Percentiles rank a stretch among this genome's conserved stretches.
These are phyloP conservation scores for Trichogramma pretiosum DNA, from an alignment of 1,140 invertebrate genomes.

Conservation along the genomic window DNA sequence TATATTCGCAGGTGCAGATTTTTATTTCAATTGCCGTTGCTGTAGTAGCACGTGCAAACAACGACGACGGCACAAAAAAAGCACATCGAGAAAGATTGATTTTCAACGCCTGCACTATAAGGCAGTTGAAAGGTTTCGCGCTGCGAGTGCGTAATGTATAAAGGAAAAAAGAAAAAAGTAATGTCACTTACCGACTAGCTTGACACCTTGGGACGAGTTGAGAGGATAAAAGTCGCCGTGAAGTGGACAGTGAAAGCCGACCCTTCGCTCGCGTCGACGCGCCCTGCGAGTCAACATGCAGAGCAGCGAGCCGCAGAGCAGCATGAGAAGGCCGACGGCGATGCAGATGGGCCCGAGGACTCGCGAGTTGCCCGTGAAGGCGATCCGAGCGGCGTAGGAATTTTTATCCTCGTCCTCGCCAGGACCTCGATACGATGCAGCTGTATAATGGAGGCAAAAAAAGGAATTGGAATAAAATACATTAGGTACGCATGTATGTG, in stretches of 20 bases:
- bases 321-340: constrained; percentile 61
- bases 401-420: constrained; percentile 60
- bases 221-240: constrained; percentile 69
- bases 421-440: constrained; percentile 63
- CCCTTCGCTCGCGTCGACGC: constrained; percentile 54
- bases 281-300: constrained; percentile 59
- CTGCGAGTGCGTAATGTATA: background rate
- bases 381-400: constrained; percentile 59
- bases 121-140: background rate
- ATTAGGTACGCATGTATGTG: no score
- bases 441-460: no score
- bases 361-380: constrained; percentile 62
- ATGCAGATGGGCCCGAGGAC: constrained; percentile 64
- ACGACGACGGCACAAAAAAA: no score
- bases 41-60: no score
- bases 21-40: no score
- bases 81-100: no score
- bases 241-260: constrained; percentile 67
- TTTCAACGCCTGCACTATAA: background rate
- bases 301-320: constrained; percentile 50
- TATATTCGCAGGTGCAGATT: no score
- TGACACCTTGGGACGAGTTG: constrained; percentile 49
- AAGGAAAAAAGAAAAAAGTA: no score
- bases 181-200: constrained; percentile 39
- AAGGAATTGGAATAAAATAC: no score